phyloP scores from a whole-genome alignment of 2,797 vertebrate species.

The Pseudomugil tenellus region DNA sequence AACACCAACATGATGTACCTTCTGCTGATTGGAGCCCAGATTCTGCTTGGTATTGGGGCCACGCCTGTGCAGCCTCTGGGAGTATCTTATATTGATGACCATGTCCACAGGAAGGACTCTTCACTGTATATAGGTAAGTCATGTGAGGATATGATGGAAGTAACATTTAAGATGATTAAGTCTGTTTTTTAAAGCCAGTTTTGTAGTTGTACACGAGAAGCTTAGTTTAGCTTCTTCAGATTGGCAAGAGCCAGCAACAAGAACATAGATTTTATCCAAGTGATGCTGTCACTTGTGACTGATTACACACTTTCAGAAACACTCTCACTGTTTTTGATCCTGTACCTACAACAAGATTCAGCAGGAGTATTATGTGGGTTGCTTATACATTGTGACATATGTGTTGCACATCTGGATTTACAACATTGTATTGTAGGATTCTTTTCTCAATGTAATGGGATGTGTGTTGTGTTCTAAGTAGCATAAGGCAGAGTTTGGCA shows the following conservation, averaged over 20 bases:
- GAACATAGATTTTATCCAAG: neutral
- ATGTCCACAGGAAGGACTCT: constrained; percentile 95
- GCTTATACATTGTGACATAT: too few relatives aligned
- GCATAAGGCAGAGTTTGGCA: neutral
- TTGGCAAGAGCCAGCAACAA: neutral
- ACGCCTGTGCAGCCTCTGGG: constrained; percentile 97
- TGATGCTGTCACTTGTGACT: neutral
- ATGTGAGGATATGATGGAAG: neutral
- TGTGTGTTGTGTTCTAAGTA: neutral
- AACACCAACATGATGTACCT: constrained; percentile 99
- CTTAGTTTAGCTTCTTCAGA: neutral
- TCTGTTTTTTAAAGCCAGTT: neutral
- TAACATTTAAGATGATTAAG: neutral
- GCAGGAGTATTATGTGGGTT: neutral
- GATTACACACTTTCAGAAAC: neutral
- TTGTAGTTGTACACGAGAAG: neutral
- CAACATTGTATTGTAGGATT: too few relatives aligned
- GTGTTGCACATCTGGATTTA: too few relatives aligned
- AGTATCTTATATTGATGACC: constrained; percentile 98
- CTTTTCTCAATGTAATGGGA: neutral
- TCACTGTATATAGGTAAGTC: constrained; percentile 96
- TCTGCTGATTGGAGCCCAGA: constrained; percentile 96
- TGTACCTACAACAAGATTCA: neutral
- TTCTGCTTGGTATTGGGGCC: constrained; percentile 96
- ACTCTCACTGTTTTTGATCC: neutral